These are phyloP conservation scores for Cairina moschata DNA, from an alignment of 2,113 vertebrate species.

Conservation along the genomic window DNA sequence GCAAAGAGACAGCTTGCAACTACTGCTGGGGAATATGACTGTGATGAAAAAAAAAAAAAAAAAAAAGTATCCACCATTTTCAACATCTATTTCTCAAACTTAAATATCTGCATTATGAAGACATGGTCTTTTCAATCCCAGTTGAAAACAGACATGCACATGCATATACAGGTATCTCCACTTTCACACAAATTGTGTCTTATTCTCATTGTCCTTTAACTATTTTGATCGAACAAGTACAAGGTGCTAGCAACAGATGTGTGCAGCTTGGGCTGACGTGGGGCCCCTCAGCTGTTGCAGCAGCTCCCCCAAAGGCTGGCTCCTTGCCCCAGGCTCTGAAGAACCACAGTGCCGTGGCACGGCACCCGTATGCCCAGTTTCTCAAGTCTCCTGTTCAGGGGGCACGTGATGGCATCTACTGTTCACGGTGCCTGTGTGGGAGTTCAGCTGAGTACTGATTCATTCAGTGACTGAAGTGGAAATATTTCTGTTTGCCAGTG, in stretches of 20 bases:
- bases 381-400: not conserved
- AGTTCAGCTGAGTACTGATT: not conserved
- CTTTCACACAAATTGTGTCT: not conserved
- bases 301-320: not conserved
- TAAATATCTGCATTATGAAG: not conserved
- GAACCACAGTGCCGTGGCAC: not conserved
- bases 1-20: not conserved
- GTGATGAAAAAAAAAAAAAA: not conserved
- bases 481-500: not conserved
- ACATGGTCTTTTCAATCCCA: not conserved
- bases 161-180: not conserved
- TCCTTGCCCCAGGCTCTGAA: not conserved
- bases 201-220: not conserved
- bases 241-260: not conserved
- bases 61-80: not conserved
- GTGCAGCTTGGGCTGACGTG: rapidly evolving
- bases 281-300: not conserved
- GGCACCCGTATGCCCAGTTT: not conserved
- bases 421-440: not conserved
- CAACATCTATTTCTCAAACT: not conserved
- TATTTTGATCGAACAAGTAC: not conserved
- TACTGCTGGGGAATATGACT: not conserved
- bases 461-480: not conserved
- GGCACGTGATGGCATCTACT: not conserved
- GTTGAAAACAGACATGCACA: not conserved